Conservation (phyloP, 2,797 vertebrate genomes). For the Mormyrops boulengeri region DNA sequence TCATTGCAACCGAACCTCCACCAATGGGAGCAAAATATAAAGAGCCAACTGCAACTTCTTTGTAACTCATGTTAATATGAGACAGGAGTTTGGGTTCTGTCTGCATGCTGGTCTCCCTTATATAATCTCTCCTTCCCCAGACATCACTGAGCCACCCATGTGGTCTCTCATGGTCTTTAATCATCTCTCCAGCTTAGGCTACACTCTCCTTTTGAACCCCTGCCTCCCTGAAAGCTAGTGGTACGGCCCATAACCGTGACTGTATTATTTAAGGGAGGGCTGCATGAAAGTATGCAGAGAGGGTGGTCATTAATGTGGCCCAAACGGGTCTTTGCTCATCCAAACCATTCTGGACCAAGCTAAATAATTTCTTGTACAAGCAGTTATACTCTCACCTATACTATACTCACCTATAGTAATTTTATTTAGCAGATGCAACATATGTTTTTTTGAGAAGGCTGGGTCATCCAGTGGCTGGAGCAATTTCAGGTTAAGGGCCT, state of each 20-base stretch:
- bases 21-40: slow-evolving; percentile 18
- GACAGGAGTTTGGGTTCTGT: background rate
- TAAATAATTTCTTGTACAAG: background rate
- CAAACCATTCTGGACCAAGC: background rate
- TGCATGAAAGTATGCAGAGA: background rate
- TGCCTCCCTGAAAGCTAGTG: background rate
- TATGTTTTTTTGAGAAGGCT: background rate
- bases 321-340: background rate
- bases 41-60: background rate
- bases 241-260: background rate
- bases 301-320: background rate
- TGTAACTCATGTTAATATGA: background rate
- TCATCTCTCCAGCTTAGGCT: background rate
- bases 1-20: slow-evolving; percentile 12
- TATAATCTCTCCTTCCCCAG: background rate
- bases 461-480: background rate
- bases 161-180: background rate
- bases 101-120: background rate
- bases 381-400: background rate
- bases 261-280: background rate
- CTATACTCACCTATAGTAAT: background rate
- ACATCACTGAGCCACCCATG: background rate
- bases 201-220: background rate
- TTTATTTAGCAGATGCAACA: background rate
- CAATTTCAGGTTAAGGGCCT: background rate